Conservation (phyloP, 2,888 invertebrate species). For the Drosophila quinaria region DNA sequence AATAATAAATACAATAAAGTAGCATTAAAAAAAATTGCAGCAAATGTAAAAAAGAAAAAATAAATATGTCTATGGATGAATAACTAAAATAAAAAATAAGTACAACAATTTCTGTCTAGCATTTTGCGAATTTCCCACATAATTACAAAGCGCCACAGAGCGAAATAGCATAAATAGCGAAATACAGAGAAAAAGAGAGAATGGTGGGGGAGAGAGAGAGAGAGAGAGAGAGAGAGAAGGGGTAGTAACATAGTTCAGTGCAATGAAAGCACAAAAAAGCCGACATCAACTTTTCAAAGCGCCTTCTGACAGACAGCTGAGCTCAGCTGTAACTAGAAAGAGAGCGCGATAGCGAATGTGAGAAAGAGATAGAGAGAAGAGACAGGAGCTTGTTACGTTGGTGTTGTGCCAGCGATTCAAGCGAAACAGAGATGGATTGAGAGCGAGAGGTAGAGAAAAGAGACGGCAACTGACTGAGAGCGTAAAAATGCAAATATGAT, state of each 20-base stretch:
- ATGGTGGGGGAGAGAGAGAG: slow-evolving; percentile 11
- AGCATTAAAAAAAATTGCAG: slow-evolving; percentile 26
- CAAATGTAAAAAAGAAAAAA: slow-evolving; percentile 34
- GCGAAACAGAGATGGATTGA: slow-evolving; percentile 6
- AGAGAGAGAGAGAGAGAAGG: slow-evolving; percentile 21
- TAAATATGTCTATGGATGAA: slow-evolving; percentile 6
- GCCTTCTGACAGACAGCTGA: slow-evolving; percentile 53
- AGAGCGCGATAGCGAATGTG: neutral
- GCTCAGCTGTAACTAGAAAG: slow-evolving; percentile 25
- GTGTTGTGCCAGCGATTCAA: slow-evolving; percentile 37
- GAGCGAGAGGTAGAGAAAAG: slow-evolving; percentile 1
- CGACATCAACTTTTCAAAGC: slow-evolving; percentile 49
- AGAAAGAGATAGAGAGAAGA: neutral
- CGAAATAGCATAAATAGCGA: slow-evolving; percentile 19
- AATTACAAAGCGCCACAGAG: slow-evolving; percentile 68
- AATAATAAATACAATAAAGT: slow-evolving; percentile 30
- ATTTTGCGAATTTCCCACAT: slow-evolving; percentile 79
- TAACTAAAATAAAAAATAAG: slow-evolving; percentile 13
- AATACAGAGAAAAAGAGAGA: slow-evolving; percentile 26
- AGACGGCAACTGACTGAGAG: slow-evolving; percentile 6
- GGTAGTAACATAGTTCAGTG: slow-evolving; percentile 23
- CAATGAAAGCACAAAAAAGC: slow-evolving; percentile 50
- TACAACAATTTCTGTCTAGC: slow-evolving; percentile 71
- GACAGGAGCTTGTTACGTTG: slow-evolving; percentile 42
- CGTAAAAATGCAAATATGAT: slow-evolving; percentile 75